Evolutionary conservation across 1,140 invertebrate species (phyloP).

Genomic region (Dolichoris vasculosae): DNA sequence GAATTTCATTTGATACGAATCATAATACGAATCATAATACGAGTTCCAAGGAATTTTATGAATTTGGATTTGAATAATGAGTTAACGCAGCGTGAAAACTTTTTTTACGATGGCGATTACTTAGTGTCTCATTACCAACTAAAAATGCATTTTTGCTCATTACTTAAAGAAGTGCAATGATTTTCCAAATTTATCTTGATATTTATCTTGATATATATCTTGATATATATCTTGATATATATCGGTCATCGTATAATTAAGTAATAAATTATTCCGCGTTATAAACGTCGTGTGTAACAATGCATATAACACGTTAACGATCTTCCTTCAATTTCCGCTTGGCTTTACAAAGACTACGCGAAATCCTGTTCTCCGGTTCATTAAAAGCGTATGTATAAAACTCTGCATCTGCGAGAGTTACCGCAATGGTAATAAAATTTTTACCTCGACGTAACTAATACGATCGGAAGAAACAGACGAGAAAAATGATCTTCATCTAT

Average conservation of each 20-base stretch:
- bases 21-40: too few species aligned
- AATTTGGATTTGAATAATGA: neutral
- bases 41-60: neutral
- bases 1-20: constrained; percentile 10
- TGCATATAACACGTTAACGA: neutral
- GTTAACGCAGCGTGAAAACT: neutral
- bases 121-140: too few species aligned
- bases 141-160: too few species aligned
- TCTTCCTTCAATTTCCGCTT: neutral
- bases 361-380: neutral
- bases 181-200: too few species aligned
- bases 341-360: neutral
- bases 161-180: too few species aligned
- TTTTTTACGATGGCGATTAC: too few species aligned
- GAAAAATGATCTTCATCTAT: neutral
- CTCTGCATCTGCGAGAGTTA: neutral
- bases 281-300: neutral
- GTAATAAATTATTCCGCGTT: too few species aligned
- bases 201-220: too few species aligned
- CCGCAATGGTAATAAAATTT: neutral
- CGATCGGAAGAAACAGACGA: neutral
- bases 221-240: too few species aligned
- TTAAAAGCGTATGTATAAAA: neutral
- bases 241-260: too few species aligned
- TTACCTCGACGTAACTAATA: neutral